These are phyloP conservation scores for Accipiter virgatus DNA, from an alignment of 2,113 vertebrate species.

Conservation along the genomic window DNA sequence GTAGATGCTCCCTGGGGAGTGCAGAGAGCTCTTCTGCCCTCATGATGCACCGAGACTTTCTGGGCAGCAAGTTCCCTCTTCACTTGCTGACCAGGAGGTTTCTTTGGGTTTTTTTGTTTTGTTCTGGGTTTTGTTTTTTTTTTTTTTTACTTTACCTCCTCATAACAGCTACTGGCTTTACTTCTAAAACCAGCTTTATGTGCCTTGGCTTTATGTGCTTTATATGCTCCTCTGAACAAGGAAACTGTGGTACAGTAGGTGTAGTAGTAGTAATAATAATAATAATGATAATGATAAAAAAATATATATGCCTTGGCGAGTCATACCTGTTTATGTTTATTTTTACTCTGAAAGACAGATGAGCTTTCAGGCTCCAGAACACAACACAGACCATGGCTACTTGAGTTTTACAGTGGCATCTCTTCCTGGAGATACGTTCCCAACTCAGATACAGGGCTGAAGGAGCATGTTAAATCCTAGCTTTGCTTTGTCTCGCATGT, in stretches of 20 bases:
- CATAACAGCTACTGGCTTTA: neutral
- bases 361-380: neutral
- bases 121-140: accelerated
- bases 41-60: accelerated
- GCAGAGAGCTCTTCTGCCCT: neutral
- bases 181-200: neutral
- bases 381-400: neutral
- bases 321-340: neutral
- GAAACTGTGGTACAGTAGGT: neutral
- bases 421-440: neutral
- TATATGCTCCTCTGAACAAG: neutral
- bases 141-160: neutral
- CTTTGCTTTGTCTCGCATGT: neutral
- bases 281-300: neutral
- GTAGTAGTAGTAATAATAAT: neutral
- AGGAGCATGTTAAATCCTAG: neutral
- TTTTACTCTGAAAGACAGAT: neutral
- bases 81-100: neutral
- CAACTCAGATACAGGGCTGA: neutral
- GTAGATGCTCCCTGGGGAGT: neutral
- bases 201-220: neutral
- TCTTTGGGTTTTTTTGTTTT: neutral
- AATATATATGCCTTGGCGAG: neutral
- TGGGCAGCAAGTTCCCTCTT: neutral
- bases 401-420: neutral